A percentile compares a stretch with the other conserved stretches of the same genome.
Conservation (phyloP, 2,888 invertebrate genomes). For the Stenodema calcarata region DNA sequence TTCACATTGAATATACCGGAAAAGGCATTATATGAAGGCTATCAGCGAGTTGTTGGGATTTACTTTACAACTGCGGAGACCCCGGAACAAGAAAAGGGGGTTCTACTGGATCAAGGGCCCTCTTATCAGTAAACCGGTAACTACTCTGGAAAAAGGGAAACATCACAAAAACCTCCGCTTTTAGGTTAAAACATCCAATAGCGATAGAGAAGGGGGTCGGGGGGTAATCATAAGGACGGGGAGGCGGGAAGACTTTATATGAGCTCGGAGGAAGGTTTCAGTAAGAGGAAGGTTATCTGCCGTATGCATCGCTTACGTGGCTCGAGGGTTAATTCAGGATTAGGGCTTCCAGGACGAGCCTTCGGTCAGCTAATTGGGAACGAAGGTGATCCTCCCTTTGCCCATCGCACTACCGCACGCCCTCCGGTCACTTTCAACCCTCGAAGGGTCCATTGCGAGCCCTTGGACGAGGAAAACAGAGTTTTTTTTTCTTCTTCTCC, state of each 20-base stretch:
- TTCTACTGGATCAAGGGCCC: background rate
- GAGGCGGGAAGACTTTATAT: background rate
- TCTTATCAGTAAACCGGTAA: constrained; percentile 11
- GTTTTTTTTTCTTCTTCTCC: background rate
- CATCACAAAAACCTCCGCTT: background rate
- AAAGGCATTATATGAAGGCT: background rate
- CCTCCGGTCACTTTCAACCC: background rate
- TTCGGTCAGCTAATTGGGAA: constrained; percentile 51
- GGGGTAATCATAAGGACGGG: background rate
- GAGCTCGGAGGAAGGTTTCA: background rate
- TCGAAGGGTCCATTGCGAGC: constrained; percentile 38
- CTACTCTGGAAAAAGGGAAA: too few species aligned
- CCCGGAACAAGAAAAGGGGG: background rate
- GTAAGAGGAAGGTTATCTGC: constrained; percentile 9
- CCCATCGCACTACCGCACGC: background rate
- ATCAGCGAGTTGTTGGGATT: background rate
- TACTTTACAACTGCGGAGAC: background rate
- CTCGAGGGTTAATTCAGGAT: constrained; percentile 50
- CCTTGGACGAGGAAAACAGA: background rate
- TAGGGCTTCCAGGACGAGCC: constrained; percentile 28
- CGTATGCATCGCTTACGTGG: constrained; percentile 51
- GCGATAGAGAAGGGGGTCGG: background rate
- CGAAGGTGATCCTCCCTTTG: constrained; percentile 24
- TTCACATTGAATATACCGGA: background rate
- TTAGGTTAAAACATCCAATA: background rate